Base-by-base conservation (phyloP, 2,888 invertebrate species). In the Galerucella calmariensis region DNA sequence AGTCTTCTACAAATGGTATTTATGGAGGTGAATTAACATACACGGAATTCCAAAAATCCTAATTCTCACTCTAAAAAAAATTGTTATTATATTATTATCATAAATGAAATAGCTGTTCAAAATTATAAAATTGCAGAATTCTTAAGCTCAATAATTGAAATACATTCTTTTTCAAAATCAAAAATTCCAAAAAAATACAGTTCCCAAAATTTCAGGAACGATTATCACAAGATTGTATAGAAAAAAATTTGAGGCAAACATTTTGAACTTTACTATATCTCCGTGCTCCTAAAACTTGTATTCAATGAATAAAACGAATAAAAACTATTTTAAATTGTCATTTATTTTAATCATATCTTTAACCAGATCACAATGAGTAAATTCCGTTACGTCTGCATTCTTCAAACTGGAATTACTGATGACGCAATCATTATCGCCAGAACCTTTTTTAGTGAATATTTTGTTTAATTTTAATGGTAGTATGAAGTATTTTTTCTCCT, bases 401-500 rank as follows among this genome's bases (percentile, higher is more conserved):
- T 92, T 91, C n/a, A 94, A 89, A 82, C 93, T 94, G 73, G 93
- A 93, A 87, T 94, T 94, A 84, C 93, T 94, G 81, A 94, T 93
- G 75, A 92, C 88, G 78, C 88, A 88, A n/a, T 48, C 44, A n/a
- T 70, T 71, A 24, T 10, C 51, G 6, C 62, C 67, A 4, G 46
- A 66, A 5, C 20, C 69, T 46, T 70, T 73, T 11, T 69, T n/a
- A 0, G 35, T 53, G 14, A 73, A 73, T 20, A 73, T 67, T 44
- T 71, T 73, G 4, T 67, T 66, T n/a, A 73, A 70, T 20, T 68
- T 70, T 41, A 70, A 51, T 20, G 76, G 78, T 24, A 74, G 63
- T 27, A 77, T 67, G 44, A 76, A 77, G 35, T 75, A 69, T 16
- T 67, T 65, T 35, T 75, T 69, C 6, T 53, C 63, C 12, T 65